Evolutionary conservation across 1,140 invertebrate genomes (phyloP).

Genomic region (Drosophila yakuba): DNA sequence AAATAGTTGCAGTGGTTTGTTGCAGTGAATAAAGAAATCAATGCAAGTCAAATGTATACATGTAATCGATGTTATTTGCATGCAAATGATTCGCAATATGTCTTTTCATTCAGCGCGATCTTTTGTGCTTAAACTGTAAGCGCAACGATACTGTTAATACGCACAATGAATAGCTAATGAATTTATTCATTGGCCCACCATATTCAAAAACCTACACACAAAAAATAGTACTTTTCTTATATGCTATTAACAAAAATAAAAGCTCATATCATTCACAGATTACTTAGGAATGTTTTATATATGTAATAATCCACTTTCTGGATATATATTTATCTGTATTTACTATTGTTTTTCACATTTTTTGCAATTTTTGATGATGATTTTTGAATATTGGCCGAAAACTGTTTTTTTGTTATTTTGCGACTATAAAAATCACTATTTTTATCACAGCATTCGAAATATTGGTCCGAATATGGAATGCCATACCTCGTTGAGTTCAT

Average conservation of each 20-base stretch:
- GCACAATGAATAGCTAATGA: constrained; percentile 10
- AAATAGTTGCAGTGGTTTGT: not conserved
- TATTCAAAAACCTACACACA: not conserved
- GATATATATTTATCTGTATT: not conserved
- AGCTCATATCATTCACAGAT: too few relatives aligned
- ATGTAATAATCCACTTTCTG: too few relatives aligned
- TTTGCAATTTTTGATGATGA: too few relatives aligned
- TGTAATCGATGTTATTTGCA: constrained; percentile 29
- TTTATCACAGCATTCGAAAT: too few relatives aligned
- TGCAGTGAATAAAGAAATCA: not conserved
- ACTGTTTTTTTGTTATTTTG: too few relatives aligned
- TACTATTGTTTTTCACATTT: not conserved
- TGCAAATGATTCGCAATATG: constrained; percentile 26
- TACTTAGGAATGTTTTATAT: too few relatives aligned
- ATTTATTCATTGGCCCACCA: constrained; percentile 2
- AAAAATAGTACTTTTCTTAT: not conserved
- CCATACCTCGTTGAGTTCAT: too few relatives aligned
- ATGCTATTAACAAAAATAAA: too few relatives aligned
- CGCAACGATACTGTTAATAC: constrained; percentile 20
- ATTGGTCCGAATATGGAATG: too few relatives aligned
- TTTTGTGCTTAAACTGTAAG: constrained; percentile 16
- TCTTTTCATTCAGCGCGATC: constrained; percentile 17
- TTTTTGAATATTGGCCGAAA: too few relatives aligned
- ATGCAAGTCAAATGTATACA: not conserved
- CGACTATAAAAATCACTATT: too few relatives aligned